Evolutionary conservation across 2,113 vertebrate species (phyloP).

Genomic region (Corynorhinus townsendii): DNA sequence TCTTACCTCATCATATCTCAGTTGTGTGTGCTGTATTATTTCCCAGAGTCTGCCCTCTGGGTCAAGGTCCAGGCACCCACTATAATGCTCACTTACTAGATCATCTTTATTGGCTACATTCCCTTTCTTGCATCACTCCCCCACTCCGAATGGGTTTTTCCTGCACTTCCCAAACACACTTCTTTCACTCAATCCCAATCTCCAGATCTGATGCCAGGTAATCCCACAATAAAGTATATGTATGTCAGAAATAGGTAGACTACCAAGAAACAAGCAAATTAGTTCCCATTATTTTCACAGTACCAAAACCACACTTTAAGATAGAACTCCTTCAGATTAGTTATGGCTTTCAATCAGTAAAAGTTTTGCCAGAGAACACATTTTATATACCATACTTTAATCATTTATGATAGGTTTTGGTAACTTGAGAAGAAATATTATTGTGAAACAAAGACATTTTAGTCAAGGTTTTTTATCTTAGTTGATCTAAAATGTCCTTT

Average conservation of each 20-base stretch:
- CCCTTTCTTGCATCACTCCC: neutral
- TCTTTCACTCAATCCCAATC: neutral
- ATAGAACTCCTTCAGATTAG: neutral
- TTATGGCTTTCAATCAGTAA: conserved; percentile 26
- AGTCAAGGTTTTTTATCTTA: conserved; percentile 77
- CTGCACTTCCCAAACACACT: neutral
- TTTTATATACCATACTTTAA: conserved; percentile 50
- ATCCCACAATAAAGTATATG: neutral
- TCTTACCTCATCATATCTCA: neutral
- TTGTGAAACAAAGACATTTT: conserved; percentile 60
- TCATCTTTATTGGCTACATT: neutral
- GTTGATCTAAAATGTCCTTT: conserved; percentile 75
- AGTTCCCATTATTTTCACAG: neutral
- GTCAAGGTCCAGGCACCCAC: neutral
- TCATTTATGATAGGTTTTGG: conserved; percentile 59
- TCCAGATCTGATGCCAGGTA: neutral
- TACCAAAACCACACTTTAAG: neutral
- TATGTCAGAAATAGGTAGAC: neutral
- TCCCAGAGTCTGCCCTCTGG: neutral
- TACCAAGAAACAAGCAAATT: neutral
- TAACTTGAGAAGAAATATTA: conserved; percentile 65
- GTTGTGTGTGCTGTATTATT: neutral
- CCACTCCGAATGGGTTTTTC: neutral
- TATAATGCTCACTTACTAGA: neutral
- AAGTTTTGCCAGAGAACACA: conserved; percentile 47